Evolutionary conservation across 2,888 invertebrate species (phyloP), one percentile per base, ranked within the genome.

Genomic region (Pyrrhia umbra): DNA sequence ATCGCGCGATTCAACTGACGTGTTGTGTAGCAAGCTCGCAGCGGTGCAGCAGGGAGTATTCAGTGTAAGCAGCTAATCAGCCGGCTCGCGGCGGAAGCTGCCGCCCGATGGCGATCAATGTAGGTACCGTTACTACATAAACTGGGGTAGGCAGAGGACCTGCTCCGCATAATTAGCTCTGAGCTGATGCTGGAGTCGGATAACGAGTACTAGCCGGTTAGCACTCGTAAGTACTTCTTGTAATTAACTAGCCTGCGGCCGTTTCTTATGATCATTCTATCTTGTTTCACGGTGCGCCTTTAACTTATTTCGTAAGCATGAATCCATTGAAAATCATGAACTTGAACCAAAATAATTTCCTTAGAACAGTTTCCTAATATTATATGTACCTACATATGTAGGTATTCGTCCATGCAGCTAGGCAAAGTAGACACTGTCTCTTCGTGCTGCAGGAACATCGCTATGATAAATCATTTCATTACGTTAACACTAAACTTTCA

Each of bases 61-160:
- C 42, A 39, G 15, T 34, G 34, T 76, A 39, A 56, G 47, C 40
- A 47, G 20, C 20, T 67, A 45, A 63, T 64, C 57, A 61, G n/a
- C n/a, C 6, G 21, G 1, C 30, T 30, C 13, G 30, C 13, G 8
- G 43, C 77, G 76, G 80, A 80, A 64, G 63, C 40, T 18, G 39
- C 42, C 40, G 9, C 15, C 49, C 18, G 51, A 42, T 60, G 37
- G 20, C 43, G 46, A 61, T 50, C 57, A 23, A 30, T 37, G 59
- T n/a, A n/a, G n/a, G n/a, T 25, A 63, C 77, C 72, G 70, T 51
- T 76, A 62, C 34, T 27, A 18, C 15, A 27, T 47, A 37, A 61
- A 40, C 50, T 55, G 25, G 60, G 23, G 45, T 49, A 40, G 39
- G 61, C 39, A 50, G 70, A 46, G 45, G 16, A 21, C 52, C 18